Conservation (phyloP, 2,113 vertebrate genomes). For the Cheirogaleus medius region DNA sequence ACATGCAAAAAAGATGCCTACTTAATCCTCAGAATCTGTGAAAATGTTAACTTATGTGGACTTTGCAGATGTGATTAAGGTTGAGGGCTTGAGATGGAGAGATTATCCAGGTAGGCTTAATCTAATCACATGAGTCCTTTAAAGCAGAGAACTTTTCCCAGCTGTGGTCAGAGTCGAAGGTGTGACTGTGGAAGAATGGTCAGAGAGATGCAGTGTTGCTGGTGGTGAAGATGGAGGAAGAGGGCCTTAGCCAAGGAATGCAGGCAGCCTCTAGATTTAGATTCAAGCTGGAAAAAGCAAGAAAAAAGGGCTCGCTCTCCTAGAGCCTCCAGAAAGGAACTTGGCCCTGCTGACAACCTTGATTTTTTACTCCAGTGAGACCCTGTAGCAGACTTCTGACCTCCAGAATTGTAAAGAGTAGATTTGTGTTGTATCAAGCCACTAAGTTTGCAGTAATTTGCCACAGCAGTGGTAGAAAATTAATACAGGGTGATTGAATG, state of each 20-base stretch:
- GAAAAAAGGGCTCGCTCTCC: background rate
- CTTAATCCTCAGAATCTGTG: background rate
- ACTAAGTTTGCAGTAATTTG: background rate
- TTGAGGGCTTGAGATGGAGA: background rate
- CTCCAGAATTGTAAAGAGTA: background rate
- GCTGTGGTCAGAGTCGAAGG: background rate
- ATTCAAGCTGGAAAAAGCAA: background rate
- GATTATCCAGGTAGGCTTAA: background rate
- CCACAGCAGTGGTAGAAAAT: background rate
- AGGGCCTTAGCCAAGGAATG: background rate
- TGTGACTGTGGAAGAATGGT: background rate
- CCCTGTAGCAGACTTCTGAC: background rate
- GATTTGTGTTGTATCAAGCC: background rate
- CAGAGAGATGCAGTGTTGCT: accelerated
- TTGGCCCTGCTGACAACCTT: background rate
- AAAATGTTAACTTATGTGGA: background rate
- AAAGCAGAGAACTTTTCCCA: background rate
- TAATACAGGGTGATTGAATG: accelerated
- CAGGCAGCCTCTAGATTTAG: background rate
- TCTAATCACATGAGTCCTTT: background rate
- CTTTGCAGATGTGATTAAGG: background rate
- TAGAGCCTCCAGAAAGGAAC: background rate
- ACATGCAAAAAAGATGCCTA: background rate
- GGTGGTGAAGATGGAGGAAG: background rate
- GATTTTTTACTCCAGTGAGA: background rate